Percentiles rank a stretch among this genome's conserved stretches.
Evolutionary conservation across 2,113 vertebrate genomes (phyloP).

Genomic region (Sceloporus tristichus): DNA sequence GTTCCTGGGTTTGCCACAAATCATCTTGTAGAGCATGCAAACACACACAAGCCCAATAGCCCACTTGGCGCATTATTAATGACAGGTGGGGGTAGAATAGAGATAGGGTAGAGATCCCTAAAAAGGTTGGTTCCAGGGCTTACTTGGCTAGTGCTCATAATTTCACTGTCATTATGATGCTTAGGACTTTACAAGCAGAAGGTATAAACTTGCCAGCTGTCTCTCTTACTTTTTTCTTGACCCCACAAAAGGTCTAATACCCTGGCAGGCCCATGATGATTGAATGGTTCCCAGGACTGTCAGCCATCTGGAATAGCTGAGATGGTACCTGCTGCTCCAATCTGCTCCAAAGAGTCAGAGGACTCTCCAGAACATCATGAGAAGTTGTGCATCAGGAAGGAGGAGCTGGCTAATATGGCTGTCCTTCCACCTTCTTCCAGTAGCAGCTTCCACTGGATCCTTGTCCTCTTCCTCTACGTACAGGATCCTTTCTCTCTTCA

Average conservation of each 20-base stretch:
- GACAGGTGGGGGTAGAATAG: neutral
- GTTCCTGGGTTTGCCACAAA: no score
- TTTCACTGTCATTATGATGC: neutral
- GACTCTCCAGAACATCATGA: neutral
- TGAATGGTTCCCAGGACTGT: neutral
- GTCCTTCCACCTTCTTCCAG: neutral
- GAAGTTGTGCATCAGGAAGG: neutral
- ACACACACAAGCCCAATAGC: neutral
- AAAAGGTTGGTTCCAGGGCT: neutral
- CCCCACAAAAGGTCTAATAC: neutral
- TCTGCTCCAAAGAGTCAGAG: neutral
- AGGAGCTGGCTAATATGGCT: neutral
- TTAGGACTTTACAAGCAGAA: neutral
- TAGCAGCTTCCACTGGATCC: neutral
- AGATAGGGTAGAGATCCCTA: neutral
- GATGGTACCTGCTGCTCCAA: neutral
- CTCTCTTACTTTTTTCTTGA: neutral
- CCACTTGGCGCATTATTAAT: neutral
- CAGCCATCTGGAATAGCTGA: no score
- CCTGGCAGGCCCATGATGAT: neutral
- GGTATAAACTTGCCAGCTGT: neutral
- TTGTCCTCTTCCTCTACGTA: neutral
- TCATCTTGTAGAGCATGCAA: no score
- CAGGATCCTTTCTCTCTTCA: neutral
- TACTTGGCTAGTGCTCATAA: constrained; percentile 6